Evolutionary conservation across 2,888 invertebrate genomes (phyloP), one percentile per base, ranked within the genome.

Genomic region (Agelastica alni): DNA sequence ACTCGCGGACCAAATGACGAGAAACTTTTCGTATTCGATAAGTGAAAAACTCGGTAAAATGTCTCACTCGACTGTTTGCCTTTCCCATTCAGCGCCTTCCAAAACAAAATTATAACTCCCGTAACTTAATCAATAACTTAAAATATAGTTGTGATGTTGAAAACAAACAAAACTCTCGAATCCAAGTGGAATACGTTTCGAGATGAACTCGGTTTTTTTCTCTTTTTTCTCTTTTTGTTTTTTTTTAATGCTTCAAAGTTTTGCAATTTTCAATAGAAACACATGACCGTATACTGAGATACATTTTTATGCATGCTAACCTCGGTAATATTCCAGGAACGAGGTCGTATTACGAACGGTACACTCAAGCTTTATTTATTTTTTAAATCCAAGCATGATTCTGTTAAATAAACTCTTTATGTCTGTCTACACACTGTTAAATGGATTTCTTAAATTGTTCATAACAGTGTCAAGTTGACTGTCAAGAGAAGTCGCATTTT

Each of bases 41-140:
- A 66, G 62, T 66, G 64, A 64, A 66, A 66, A 65, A 66, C 51
- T 65, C 61, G 52, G 43, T 42, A 34, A 47, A 56, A 55, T 55
- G 53, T 43, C 56, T 47, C 45, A 52, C 46, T 51, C 45, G 55
- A 55, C 48, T 53, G 44, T 42, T 39, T 53, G 43, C 45, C 48
- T 53, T 51, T 32, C 37, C 26, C 44, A 45, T 51, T 37, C 53
- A 13, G 31, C 37, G 14, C 45, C 17, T 10, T 53, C 39, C 22
- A 43, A 53, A 53, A 53, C 36, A 53, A 53, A 53, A 53, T 53
- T 53, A 47, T 49, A 49, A 49, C 26, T 26, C 26, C 26, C 9
- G 7, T 26, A 26, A 26, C 26, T 26, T 26, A 26, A 26, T 26
- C 26, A 26, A 26, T 26, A 26, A 26, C 26, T 26, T 26, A 26